Conservation (phyloP, 2,888 invertebrate genomes). For the Sinotaia quadrata region DNA sequence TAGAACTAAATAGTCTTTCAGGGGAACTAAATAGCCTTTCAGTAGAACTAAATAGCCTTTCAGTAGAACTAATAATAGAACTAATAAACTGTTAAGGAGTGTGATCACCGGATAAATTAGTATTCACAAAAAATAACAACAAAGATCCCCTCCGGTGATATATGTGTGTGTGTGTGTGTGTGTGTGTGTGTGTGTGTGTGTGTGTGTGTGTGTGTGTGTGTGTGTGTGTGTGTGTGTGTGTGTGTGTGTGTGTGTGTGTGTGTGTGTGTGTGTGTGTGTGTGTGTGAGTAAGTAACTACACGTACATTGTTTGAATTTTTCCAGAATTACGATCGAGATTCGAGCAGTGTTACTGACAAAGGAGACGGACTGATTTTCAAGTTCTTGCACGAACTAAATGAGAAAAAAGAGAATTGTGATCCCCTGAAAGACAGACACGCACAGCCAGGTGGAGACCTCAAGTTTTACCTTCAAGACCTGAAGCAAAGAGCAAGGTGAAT, state of each 20-base stretch:
- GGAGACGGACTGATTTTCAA: conserved; percentile 60
- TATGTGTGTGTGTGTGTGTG: too few species aligned
- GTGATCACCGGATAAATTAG: too few species aligned
- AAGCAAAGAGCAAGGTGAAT: conserved; percentile 53
- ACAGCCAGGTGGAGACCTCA: conserved; percentile 63
- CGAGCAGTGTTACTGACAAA: conserved; percentile 57
- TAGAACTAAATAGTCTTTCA: too few species aligned
- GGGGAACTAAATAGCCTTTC: too few species aligned
- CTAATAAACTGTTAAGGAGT: too few species aligned
- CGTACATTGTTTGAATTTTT: background rate
- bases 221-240: background rate
- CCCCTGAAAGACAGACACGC: conserved; percentile 41
- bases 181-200: too few species aligned
- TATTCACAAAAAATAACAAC: too few species aligned
- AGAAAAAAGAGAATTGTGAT: background rate
- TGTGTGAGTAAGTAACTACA: background rate
- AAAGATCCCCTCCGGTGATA: too few species aligned
- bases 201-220: too few species aligned
- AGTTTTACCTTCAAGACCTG: conserved; percentile 58
- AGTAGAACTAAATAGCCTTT: too few species aligned
- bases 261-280: background rate
- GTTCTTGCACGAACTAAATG: conserved; percentile 46
- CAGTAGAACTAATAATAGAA: too few species aligned
- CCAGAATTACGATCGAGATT: conserved; percentile 57
- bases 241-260: background rate